Evolutionary conservation across 2,113 vertebrate genomes (phyloP).

Genomic region (Circaetus gallicus): DNA sequence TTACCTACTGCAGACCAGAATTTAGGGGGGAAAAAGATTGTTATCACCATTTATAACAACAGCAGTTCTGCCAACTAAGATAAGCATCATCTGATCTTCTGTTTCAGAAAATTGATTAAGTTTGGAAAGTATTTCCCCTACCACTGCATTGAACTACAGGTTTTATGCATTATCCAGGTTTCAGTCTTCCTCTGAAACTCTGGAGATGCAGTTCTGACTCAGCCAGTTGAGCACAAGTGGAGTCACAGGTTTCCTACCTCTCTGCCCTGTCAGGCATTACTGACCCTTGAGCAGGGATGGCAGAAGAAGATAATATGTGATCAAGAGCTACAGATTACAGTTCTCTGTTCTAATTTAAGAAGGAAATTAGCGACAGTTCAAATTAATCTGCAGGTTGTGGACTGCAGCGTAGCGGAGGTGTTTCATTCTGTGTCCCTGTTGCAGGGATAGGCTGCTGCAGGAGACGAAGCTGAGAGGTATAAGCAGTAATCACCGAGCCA

Average conservation of each 20-base stretch:
- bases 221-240: not conserved
- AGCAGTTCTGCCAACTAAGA: not conserved
- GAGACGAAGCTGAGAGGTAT: not conserved
- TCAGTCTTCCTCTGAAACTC: not conserved
- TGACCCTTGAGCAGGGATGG: not conserved
- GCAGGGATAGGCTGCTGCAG: not conserved
- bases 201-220: not conserved
- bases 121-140: not conserved
- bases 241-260: not conserved
- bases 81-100: not conserved
- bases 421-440: not conserved
- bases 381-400: not conserved
- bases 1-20: not conserved
- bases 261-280: not conserved
- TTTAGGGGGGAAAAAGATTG: not conserved
- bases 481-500: not conserved
- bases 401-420: not conserved
- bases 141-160: not conserved
- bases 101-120: not conserved
- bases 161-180: not conserved
- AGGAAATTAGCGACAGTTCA: not conserved
- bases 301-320: not conserved
- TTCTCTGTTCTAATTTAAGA: not conserved
- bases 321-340: not conserved
- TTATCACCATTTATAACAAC: not conserved